Base-by-base conservation (phyloP, 2,888 invertebrate species). In the Rotaria sp. region DNA sequence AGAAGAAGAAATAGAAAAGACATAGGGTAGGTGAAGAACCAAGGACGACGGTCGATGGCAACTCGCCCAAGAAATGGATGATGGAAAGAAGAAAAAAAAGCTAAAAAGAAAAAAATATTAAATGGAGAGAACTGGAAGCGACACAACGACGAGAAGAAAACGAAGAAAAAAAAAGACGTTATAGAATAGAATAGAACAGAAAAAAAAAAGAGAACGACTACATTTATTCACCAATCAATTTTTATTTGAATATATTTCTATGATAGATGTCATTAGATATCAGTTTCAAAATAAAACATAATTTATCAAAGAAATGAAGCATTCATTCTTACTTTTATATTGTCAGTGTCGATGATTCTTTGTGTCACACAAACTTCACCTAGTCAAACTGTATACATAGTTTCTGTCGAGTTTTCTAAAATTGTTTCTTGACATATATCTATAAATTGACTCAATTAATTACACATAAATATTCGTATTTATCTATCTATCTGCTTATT, bases 21-120 rank as follows among this genome's bases (percentile, higher is more conserved):
- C 50, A 50, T 50, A 50, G 50, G 50, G 67, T 67, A 67, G 80
- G 45, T 80, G 41, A 38, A 41, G 80, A 45, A 80, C 45, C 80
- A 45, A 80, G 80, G 80, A 38, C 80, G 80, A 45, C 80, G 45
- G 45, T 45, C 80, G 45, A 80, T 45, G 45, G 45, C 41, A 80
- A 45, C 67, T 38, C 35, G 35, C 7, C 35, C 1, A 67, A 67
- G 67, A 67, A 35, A 67, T 18, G 21, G 35, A 67, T 38, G 21
- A 67, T 67, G 35, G 18, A 35, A 30, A 67, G 67, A 67, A 38
- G 21, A 35, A 67, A 67, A 35, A 67, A 67, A 35, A 38, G 21
- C 35, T 8, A 15, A 67, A 35, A 35, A 67, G 35, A 18, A 67
- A 30, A 67, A 67, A 30, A 67, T 13, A 35, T 35, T 35, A 38